Evolutionary conservation across 2,797 vertebrate species (phyloP).

Genomic region (Chelmon rostratus): DNA sequence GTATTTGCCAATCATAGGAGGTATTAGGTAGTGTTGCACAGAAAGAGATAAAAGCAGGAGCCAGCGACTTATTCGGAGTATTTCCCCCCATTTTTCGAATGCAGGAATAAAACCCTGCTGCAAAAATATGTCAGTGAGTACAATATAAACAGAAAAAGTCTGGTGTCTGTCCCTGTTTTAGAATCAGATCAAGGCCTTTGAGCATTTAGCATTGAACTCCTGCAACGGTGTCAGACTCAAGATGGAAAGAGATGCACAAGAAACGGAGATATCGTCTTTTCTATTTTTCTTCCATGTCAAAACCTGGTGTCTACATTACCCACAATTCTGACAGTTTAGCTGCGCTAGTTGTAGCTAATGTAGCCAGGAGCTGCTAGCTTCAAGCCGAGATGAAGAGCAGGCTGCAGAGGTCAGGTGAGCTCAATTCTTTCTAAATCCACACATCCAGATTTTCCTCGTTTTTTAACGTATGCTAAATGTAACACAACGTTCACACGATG

Average conservation of each 20-base stretch:
- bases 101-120: background rate
- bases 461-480: background rate
- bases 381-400: background rate
- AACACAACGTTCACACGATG: too few relatives aligned
- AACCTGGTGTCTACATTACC: background rate
- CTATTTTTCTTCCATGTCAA: background rate
- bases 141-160: background rate
- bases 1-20: background rate
- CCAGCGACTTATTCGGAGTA: background rate
- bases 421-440: background rate
- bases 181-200: background rate
- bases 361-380: background rate
- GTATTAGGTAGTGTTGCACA: background rate
- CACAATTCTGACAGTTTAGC: background rate
- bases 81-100: background rate
- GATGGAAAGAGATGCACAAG: background rate
- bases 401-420: background rate
- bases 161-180: background rate
- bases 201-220: background rate
- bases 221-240: too few relatives aligned
- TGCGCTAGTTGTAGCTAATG: background rate
- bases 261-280: background rate
- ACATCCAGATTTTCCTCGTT: background rate
- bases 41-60: slow-evolving; percentile 8
- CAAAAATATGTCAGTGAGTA: background rate